Percentiles rank a stretch among this genome's conserved stretches.
Conservation (phyloP, 1,140 invertebrate species). For the Trichonephila clavata region DNA sequence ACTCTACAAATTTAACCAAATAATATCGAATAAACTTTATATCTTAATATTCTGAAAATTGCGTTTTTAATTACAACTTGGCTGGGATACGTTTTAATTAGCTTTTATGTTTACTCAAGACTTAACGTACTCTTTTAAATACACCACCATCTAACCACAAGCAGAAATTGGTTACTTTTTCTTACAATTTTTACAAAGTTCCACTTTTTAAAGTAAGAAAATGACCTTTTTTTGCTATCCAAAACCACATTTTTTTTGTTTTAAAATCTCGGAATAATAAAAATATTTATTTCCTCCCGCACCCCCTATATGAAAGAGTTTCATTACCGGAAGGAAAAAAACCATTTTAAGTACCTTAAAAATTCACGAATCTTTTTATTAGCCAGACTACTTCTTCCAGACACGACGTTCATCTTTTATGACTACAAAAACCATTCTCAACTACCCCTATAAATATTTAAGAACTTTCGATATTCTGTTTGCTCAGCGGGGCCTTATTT, state of each 20-base stretch:
- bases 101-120: too few relatives aligned
- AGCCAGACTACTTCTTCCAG: neutral
- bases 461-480: slow-evolving; percentile 31
- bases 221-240: neutral
- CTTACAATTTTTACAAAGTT: neutral
- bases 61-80: too few relatives aligned
- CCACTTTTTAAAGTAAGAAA: neutral
- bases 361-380: slow-evolving; percentile 31
- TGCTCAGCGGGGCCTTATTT: slow-evolving; percentile 50
- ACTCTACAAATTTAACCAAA: too few relatives aligned
- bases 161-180: neutral
- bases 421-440: slow-evolving; percentile 42
- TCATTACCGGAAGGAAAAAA: neutral
- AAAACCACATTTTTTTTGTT: neutral
- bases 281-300: neutral
- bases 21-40: too few relatives aligned
- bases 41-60: too few relatives aligned
- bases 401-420: slow-evolving; percentile 30
- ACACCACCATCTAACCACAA: too few relatives aligned
- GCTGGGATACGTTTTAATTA: too few relatives aligned
- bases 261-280: neutral
- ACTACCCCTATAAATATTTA: slow-evolving; percentile 64
- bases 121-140: too few relatives aligned
- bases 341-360: slow-evolving; percentile 23
- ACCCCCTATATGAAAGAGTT: neutral